Percentiles rank a stretch among this genome's conserved stretches.
Evolutionary conservation across 2,797 vertebrate species (phyloP).

Genomic region (Enteromius viviparus): DNA sequence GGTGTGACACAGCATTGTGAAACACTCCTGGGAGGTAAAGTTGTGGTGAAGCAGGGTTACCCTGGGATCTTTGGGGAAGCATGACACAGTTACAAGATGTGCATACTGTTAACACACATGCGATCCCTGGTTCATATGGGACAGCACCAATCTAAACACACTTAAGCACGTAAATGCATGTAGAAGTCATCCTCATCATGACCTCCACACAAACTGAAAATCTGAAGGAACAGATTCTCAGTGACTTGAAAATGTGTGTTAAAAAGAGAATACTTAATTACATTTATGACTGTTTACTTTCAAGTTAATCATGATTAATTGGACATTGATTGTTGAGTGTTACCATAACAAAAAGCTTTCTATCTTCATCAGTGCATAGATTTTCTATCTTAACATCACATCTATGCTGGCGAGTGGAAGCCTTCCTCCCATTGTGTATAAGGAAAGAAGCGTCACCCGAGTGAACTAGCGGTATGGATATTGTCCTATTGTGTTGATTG

Average conservation of each 20-base stretch:
- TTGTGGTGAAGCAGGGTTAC: conserved; percentile 63
- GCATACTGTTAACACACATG: conserved; percentile 58
- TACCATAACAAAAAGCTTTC: conserved; percentile 23
- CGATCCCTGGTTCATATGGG: conserved; percentile 57
- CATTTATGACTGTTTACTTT: not conserved
- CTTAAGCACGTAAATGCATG: conserved; percentile 40
- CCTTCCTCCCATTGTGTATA: conserved; percentile 57
- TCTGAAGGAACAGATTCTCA: not conserved
- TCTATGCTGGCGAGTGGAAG: conserved; percentile 13
- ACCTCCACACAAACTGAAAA: not conserved
- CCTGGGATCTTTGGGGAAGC: conserved; percentile 66
- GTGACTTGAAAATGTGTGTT: not conserved
- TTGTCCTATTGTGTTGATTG: conserved; percentile 62
- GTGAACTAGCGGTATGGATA: conserved; percentile 63
- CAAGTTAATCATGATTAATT: conserved; percentile 22
- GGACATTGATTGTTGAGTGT: conserved; percentile 25
- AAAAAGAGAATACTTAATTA: not conserved
- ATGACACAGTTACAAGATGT: conserved; percentile 59
- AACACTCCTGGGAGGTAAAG: conserved; percentile 70
- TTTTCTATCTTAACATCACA: conserved; percentile 18
- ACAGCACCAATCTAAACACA: conserved; percentile 47
- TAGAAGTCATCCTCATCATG: not conserved
- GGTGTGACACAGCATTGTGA: conserved; percentile 75
- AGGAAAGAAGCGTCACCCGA: conserved; percentile 60
- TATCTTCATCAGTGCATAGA: conserved; percentile 31